Evolutionary conservation across 1,140 invertebrate species (phyloP).

Genomic region (Bombyx mandarina): DNA sequence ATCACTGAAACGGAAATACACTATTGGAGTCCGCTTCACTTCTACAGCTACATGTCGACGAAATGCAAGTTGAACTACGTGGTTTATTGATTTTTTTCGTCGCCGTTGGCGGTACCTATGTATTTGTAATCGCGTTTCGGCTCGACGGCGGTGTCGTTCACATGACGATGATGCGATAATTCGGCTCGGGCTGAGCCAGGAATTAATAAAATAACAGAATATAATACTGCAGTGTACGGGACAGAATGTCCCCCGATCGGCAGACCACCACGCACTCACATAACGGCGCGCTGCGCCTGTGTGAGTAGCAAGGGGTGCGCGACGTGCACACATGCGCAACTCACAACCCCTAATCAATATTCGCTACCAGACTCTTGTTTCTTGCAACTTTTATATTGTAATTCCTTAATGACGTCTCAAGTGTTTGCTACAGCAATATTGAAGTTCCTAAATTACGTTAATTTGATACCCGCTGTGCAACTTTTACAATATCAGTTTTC

Average conservation of each 20-base stretch:
- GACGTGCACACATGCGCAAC: slow-evolving; percentile 38
- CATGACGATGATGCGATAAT: slow-evolving; percentile 6
- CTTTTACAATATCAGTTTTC: no score
- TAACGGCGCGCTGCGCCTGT: slow-evolving; percentile 3
- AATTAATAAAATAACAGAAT: no score
- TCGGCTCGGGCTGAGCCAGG: slow-evolving; percentile 1
- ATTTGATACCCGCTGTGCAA: no score
- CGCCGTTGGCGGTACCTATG: slow-evolving; percentile 13
- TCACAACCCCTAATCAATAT: slow-evolving; percentile 61
- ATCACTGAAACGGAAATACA: slow-evolving; percentile 56
- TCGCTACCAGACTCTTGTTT: slow-evolving; percentile 38
- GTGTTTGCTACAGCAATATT: no score
- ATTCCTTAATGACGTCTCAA: no score
- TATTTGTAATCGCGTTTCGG: slow-evolving; percentile 10
- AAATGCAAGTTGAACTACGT: slow-evolving; percentile 37
- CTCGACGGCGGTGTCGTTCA: slow-evolving; percentile 14
- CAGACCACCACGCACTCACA: slow-evolving; percentile 11
- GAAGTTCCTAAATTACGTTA: no score
- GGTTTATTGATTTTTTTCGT: slow-evolving; percentile 61
- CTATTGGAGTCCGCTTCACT: slow-evolving; percentile 34
- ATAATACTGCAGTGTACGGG: no score
- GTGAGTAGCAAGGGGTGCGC: slow-evolving; percentile 22
- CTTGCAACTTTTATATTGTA: slow-evolving; percentile 39
- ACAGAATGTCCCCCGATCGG: slow-evolving; percentile 16
- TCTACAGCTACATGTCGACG: slow-evolving; percentile 25